Conservation (phyloP, 2,888 invertebrate genomes). For the Macrophya annulata region DNA sequence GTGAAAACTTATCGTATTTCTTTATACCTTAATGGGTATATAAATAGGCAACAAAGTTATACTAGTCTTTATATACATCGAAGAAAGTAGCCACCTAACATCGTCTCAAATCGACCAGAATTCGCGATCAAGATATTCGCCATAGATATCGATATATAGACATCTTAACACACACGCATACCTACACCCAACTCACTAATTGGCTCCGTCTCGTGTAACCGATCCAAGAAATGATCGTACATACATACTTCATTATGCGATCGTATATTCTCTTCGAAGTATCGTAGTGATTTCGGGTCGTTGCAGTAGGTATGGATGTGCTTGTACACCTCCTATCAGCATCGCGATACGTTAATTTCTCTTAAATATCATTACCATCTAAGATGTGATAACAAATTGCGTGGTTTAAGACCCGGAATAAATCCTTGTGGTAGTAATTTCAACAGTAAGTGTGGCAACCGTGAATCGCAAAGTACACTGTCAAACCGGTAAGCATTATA, state of each 20-base stretch:
- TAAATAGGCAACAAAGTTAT: constrained; percentile 1
- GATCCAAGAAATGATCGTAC: constrained; percentile 20
- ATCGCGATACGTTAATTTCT: background rate
- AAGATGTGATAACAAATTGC: constrained; percentile 4
- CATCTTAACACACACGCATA: background rate
- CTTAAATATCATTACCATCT: background rate
- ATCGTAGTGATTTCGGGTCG: background rate
- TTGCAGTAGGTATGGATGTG: background rate
- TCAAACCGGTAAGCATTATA: constrained; percentile 42
- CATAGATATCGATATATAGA: constrained; percentile 5
- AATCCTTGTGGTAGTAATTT: background rate
- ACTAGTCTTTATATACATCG: background rate
- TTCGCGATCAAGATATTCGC: constrained; percentile 28
- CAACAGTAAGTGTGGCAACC: background rate
- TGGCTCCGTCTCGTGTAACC: constrained; percentile 42
- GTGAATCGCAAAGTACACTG: constrained; percentile 33
- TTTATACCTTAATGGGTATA: constrained; percentile 8
- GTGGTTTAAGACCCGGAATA: background rate
- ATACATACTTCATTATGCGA: constrained; percentile 18
- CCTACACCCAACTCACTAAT: constrained; percentile 23
- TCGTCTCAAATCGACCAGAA: background rate
- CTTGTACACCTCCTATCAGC: background rate
- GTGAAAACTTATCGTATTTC: constrained; percentile 32
- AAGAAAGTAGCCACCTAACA: background rate
- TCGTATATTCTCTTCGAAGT: constrained; percentile 29